Evolutionary conservation across 2,113 vertebrate genomes (phyloP).

Genomic region (Castor canadensis): DNA sequence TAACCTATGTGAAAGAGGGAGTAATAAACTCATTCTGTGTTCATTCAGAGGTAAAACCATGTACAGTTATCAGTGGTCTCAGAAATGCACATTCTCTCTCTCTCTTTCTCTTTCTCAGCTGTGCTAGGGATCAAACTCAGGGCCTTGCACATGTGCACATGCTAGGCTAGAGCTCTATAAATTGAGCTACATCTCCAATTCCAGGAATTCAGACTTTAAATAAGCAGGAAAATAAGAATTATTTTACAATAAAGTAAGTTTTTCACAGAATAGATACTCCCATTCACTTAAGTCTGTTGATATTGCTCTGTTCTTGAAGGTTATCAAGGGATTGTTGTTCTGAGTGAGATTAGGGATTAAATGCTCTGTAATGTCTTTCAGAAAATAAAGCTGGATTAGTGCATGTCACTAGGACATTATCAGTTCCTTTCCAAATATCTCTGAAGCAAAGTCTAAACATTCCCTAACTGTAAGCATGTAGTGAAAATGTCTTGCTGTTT

Average conservation of each 20-base stretch:
- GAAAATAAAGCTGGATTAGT: neutral
- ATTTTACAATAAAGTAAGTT: neutral
- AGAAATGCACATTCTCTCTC: neutral
- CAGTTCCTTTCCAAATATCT: neutral
- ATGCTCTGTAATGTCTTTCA: neutral
- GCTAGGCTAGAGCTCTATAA: neutral
- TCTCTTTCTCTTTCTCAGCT: neutral
- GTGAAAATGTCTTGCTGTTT: neutral
- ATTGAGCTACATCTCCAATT: neutral
- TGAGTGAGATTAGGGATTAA: neutral
- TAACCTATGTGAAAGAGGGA: neutral
- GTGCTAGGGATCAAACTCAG: neutral
- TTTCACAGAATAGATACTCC: neutral
- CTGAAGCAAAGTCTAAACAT: neutral
- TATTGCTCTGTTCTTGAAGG: neutral
- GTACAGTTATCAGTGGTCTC: neutral
- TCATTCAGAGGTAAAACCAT: neutral
- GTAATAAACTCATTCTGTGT: neutral
- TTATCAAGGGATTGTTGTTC: neutral
- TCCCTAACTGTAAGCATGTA: neutral
- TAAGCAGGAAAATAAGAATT: conserved; percentile 19
- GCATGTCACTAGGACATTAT: neutral
- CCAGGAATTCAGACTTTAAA: neutral
- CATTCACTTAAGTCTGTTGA: neutral
- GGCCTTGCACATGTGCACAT: neutral